Evolutionary conservation across 1,140 invertebrate species (phyloP), one percentile per base, ranked within the genome.

Genomic region (Amphibalanus amphitrite): DNA sequence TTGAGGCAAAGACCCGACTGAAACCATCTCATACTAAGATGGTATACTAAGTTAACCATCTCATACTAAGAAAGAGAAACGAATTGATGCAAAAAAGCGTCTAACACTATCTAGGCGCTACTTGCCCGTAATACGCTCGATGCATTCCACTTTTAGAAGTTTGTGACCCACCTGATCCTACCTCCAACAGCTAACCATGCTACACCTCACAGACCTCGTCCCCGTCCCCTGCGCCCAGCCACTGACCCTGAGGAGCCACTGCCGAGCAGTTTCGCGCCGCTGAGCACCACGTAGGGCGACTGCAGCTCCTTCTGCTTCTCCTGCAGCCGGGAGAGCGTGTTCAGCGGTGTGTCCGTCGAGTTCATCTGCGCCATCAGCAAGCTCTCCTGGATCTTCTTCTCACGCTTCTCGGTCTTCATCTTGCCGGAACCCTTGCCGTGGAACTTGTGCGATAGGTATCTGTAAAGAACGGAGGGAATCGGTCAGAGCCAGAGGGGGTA

Each of bases 391-490:
- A 87, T 83, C 82, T 99, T 98, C 79, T 97, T 96, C 81, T 93
- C 88, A 77, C 96, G 85, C 81, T 99, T 99, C 79, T 99, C 97
- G 65, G 89, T 87, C 82, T 99, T 99, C 83, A 97, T 98, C 80
- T 99, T 99, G 69, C 97, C 96, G 15, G 95, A 94, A 26, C 95
- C 95, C 84, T 99, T 99, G 28, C 97, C 97, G 83, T 99, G 97
- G 81, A 99, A 99, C 81, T 97, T 96, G 79, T 98, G 95, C 26
- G 92, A 95, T 25, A 97, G 82, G 83, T 93, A 92, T 75, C 90
- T 85, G 74, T 10, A n/a, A 72, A 75, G 75, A 15, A 71, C 15
- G 71, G 20, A 74, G 72, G 26, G 23, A 47, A 33, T 29, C 28
- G 25, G 13, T 17, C 33, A 3, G 67, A 10, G 25, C 25, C 47